phyloP scores from a whole-genome alignment of 2,797 vertebrate species.

The Argyrosomus regius region DNA sequence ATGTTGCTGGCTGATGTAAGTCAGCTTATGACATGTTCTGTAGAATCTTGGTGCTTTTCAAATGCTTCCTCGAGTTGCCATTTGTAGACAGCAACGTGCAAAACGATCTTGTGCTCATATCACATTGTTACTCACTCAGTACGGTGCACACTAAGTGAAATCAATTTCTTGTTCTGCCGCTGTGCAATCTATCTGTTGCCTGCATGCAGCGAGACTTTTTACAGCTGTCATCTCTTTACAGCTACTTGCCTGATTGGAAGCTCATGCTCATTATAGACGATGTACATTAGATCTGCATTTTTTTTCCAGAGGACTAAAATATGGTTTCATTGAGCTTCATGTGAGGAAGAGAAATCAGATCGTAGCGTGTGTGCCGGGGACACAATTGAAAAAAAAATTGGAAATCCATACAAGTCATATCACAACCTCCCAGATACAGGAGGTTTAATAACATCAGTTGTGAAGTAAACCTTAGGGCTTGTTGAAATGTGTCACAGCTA shows the following conservation, averaged over 20 bases:
- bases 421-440: neutral
- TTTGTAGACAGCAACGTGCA: conserved; percentile 1
- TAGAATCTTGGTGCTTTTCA: neutral
- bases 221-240: conserved; percentile 44
- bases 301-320: neutral
- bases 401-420: neutral
- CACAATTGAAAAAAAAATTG: neutral
- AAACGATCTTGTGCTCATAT: conserved; percentile 4
- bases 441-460: neutral
- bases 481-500: neutral
- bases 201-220: conserved; percentile 35
- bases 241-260: conserved; percentile 42
- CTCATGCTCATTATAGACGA: conserved; percentile 13
- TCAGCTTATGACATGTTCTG: neutral
- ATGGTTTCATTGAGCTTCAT: conserved; percentile 3
- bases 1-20: neutral
- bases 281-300: conserved; percentile 21
- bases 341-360: neutral
- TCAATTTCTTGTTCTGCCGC: conserved; percentile 28
- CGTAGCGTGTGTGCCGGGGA: too few relatives aligned
- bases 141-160: conserved; percentile 24
- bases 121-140: conserved; percentile 20
- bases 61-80: neutral
- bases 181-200: conserved; percentile 36
- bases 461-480: neutral